These are phyloP conservation scores for Lepidonotus clava DNA, from an alignment of 2,888 invertebrate species.

Conservation along the genomic window DNA sequence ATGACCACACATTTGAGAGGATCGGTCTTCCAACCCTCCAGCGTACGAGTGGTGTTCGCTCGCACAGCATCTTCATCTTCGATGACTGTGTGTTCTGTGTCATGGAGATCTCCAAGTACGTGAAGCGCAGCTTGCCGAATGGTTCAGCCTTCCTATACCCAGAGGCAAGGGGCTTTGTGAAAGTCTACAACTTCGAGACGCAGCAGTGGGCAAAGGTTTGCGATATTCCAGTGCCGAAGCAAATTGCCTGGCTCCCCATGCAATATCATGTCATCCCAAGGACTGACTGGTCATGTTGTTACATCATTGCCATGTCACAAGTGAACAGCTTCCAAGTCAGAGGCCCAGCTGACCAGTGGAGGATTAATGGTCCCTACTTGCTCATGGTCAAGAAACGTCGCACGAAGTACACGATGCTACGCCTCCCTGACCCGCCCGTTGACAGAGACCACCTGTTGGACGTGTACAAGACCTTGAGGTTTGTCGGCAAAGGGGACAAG, in stretches of 20 bases:
- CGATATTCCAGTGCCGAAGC: neutral
- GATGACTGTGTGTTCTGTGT: slow-evolving; percentile 19
- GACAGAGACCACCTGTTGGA: neutral
- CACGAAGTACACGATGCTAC: neutral
- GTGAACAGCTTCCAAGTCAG: neutral
- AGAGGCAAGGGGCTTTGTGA: neutral
- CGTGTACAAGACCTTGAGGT: neutral
- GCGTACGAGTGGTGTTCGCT: neutral
- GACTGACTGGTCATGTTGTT: slow-evolving; percentile 1
- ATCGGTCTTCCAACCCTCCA: neutral
- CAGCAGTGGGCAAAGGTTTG: slow-evolving; percentile 10
- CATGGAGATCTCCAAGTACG: neutral
- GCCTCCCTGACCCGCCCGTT: neutral
- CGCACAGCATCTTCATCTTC: slow-evolving; percentile 16
- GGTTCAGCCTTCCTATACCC: neutral
- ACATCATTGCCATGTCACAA: neutral
- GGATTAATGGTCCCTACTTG: slow-evolving; percentile 18
- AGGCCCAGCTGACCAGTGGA: slow-evolving; percentile 12
- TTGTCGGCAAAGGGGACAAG: neutral
- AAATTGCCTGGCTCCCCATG: slow-evolving; percentile 12
- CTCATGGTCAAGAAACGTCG: neutral
- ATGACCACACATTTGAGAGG: slow-evolving; percentile 7
- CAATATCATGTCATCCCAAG: slow-evolving; percentile 1
- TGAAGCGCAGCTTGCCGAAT: slow-evolving; percentile 19
- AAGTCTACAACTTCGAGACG: neutral